Conservation (phyloP, 2,797 vertebrate genomes). For the Hoplostethus mediterraneus region DNA sequence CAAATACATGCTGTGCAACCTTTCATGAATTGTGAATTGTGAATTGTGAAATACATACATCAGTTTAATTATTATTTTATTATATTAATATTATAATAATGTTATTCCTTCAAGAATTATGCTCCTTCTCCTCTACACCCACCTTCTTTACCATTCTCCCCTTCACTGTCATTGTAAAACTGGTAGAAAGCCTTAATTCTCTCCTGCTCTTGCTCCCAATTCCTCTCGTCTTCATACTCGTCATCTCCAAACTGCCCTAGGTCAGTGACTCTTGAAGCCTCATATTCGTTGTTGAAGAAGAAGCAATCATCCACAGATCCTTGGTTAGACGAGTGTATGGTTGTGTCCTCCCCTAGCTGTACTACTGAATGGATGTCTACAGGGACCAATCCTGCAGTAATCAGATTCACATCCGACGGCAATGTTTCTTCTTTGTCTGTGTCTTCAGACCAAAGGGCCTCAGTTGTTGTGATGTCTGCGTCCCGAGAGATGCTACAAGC, state of each 20-base stretch:
- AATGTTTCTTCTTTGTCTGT: slow-evolving; percentile 22
- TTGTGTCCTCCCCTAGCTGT: slow-evolving; percentile 15
- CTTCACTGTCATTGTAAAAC: slow-evolving; percentile 70
- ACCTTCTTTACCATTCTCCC: slow-evolving; percentile 56
- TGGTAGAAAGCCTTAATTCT: slow-evolving; percentile 80
- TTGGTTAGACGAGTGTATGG: slow-evolving; percentile 25
- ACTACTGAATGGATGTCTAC: slow-evolving; percentile 24
- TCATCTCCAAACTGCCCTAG: slow-evolving; percentile 54
- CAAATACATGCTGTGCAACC: not conserved
- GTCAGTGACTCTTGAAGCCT: slow-evolving; percentile 25
- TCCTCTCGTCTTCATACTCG: slow-evolving; percentile 70
- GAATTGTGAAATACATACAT: not conserved
- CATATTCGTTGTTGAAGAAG: slow-evolving; percentile 48
- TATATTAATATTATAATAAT: no score
- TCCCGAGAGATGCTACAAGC: slow-evolving; percentile 44
- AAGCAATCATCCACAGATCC: slow-evolving; percentile 71
- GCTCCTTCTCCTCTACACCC: slow-evolving; percentile 19
- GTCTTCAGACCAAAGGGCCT: slow-evolving; percentile 42
- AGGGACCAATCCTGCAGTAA: slow-evolving; percentile 16
- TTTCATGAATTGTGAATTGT: not conserved
- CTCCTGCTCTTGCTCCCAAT: slow-evolving; percentile 78
- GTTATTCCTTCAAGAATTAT: not conserved
- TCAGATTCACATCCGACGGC: slow-evolving; percentile 15
- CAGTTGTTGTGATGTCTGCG: slow-evolving; percentile 17
- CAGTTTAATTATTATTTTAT: not conserved